Evolutionary conservation across 2,113 vertebrate species (phyloP).

Genomic region (Paracanthobrama guichenoti): DNA sequence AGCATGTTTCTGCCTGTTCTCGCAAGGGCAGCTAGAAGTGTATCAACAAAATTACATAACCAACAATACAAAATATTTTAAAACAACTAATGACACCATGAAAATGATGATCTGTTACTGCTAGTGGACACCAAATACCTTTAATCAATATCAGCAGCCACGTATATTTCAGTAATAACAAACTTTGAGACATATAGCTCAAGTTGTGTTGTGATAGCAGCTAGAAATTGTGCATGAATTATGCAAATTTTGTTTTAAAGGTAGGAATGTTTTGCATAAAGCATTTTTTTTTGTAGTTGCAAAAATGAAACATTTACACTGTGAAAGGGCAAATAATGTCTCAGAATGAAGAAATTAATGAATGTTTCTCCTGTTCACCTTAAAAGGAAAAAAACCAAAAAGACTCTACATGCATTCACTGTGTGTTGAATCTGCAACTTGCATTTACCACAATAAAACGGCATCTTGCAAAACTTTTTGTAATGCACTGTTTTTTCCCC

Average conservation of each 20-base stretch:
- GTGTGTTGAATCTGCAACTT: slow-evolving; percentile 8
- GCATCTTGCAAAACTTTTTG: slow-evolving; percentile 34
- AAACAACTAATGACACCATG: neutral
- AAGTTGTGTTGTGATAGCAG: neutral
- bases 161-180: neutral
- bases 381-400: neutral
- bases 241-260: neutral
- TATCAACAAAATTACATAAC: neutral
- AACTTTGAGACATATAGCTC: neutral
- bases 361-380: neutral
- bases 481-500: slow-evolving; percentile 21
- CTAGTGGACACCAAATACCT: slow-evolving; percentile 24
- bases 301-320: slow-evolving; percentile 1
- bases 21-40: neutral
- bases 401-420: neutral
- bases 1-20: slow-evolving; percentile 1
- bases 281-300: slow-evolving; percentile 10
- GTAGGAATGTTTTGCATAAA: neutral
- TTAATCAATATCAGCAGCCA: slow-evolving; percentile 5
- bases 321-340: slow-evolving; percentile 12
- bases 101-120: neutral
- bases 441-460: slow-evolving; percentile 20
- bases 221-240: slow-evolving; percentile 3
- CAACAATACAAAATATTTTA: neutral
- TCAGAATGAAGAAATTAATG: slow-evolving; percentile 1